Percentiles rank a stretch among this genome's conserved stretches.
These are phyloP conservation scores for Agonopterix arenella DNA, from an alignment of 2,888 invertebrate species.

Conservation along the genomic window DNA sequence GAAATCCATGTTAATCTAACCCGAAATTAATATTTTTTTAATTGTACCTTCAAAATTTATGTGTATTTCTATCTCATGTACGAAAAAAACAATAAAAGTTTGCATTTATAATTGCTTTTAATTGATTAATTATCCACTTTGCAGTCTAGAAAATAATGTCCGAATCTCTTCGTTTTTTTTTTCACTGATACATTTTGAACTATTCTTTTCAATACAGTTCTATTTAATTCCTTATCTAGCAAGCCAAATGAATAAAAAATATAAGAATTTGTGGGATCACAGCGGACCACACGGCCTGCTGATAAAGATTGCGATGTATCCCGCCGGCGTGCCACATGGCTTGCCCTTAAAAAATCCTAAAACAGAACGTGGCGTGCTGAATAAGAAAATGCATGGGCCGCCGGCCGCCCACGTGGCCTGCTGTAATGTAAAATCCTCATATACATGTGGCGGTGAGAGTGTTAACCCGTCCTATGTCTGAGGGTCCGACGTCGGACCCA, in stretches of 20 bases:
- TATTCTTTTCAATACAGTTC: neutral
- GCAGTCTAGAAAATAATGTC: conserved; percentile 1
- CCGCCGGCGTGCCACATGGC: conserved; percentile 1
- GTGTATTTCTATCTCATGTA: too few species aligned
- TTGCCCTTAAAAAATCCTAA: neutral
- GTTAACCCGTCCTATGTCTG: too few species aligned
- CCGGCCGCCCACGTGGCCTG: neutral
- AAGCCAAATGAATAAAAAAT: too few species aligned
- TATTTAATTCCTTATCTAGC: too few species aligned
- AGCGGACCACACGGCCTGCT: conserved; percentile 1
- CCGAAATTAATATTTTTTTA: conserved; percentile 1
- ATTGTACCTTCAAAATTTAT: too few species aligned
- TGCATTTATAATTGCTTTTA: too few species aligned
- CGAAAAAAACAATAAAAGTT: too few species aligned
- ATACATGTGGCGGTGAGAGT: too few species aligned
- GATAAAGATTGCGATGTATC: neutral
- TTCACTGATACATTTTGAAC: neutral
- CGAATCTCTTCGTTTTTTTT: neutral
- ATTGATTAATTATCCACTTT: too few species aligned
- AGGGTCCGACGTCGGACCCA: too few species aligned
- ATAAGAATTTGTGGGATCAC: conserved; percentile 2
- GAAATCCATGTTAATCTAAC: conserved; percentile 3
- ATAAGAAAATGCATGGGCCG: neutral
- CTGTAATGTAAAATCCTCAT: neutral
- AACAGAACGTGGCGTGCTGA: neutral